Conservation (phyloP, 2,888 invertebrate species). For the Therioaphis trifolii region DNA sequence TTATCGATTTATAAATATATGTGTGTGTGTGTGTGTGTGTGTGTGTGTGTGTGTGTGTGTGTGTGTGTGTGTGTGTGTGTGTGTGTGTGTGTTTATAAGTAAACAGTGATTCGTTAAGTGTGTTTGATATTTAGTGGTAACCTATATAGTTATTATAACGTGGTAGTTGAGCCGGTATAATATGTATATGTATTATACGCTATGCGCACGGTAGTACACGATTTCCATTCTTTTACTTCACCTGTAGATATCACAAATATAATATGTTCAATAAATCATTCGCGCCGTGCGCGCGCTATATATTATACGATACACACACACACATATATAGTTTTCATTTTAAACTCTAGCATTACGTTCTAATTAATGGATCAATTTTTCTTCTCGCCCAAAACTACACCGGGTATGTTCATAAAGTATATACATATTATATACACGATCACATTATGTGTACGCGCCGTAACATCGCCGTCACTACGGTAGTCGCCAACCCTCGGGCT, state of each 20-base stretch:
- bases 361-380: constrained; percentile 29
- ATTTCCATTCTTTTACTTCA: background rate
- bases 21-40: too few species aligned
- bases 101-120: too few species aligned
- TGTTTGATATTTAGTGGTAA: too few species aligned
- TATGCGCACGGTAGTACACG: background rate
- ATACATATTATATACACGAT: too few species aligned
- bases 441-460: too few species aligned
- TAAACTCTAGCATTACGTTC: background rate
- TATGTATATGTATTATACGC: background rate
- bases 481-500: background rate
- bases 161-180: background rate
- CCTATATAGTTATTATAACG: too few species aligned
- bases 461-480: background rate
- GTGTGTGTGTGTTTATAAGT: background rate
- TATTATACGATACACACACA: background rate
- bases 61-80: background rate
- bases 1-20: too few species aligned
- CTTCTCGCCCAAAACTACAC: constrained; percentile 2
- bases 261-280: constrained; percentile 23
- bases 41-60: too few species aligned
- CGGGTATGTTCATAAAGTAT: background rate
- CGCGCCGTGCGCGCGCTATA: too few species aligned
- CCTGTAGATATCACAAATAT: background rate
- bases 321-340: background rate